Percentiles rank a stretch among this genome's conserved stretches.
phyloP scores from a whole-genome alignment of 2,113 vertebrate genomes.

The Gymnobelideus leadbeateri region DNA sequence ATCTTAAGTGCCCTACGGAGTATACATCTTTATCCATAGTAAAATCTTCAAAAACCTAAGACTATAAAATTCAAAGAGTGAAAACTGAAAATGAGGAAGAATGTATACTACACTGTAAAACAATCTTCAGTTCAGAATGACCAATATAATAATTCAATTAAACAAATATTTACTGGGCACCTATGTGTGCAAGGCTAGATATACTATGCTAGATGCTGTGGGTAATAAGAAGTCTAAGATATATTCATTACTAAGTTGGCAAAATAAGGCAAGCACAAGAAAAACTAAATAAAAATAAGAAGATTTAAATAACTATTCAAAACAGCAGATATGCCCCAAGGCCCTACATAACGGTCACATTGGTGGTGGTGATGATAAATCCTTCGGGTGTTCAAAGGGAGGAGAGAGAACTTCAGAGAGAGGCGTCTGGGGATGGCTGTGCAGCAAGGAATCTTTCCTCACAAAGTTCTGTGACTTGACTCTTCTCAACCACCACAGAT shows the following conservation, averaged over 20 bases:
- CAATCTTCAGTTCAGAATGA: background rate
- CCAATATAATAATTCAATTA: slow-evolving; percentile 27
- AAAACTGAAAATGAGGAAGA: background rate
- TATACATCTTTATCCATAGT: background rate
- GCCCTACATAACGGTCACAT: background rate
- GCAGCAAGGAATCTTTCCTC: background rate
- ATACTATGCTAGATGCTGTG: background rate
- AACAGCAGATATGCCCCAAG: background rate
- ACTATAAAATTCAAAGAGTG: background rate
- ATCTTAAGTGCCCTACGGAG: background rate
- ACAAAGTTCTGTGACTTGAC: background rate
- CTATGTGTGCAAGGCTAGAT: background rate
- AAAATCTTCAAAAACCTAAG: background rate
- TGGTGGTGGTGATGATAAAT: background rate
- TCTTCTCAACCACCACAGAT: background rate
- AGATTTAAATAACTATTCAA: background rate
- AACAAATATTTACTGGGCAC: background rate
- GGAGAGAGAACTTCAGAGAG: background rate
- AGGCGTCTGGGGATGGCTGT: background rate
- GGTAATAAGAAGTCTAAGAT: background rate
- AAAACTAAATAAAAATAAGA: background rate
- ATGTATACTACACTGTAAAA: background rate
- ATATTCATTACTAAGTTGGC: background rate
- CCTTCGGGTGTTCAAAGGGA: background rate
- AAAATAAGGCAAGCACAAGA: background rate